Conservation (phyloP, 2,888 invertebrate species). For the Psylliodes chrysocephalus region DNA sequence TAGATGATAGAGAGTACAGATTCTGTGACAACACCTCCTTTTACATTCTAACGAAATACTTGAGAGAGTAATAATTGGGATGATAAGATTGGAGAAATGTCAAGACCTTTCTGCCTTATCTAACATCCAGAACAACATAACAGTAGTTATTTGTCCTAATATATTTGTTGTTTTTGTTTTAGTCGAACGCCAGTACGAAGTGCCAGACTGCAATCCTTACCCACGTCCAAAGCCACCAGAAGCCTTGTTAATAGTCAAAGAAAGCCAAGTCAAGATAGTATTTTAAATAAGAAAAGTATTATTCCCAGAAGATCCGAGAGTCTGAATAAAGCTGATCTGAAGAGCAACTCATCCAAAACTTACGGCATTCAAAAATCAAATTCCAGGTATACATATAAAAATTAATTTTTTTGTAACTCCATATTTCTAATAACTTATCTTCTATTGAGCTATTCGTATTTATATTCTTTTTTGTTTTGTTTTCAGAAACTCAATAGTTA, state of each 20-base stretch:
- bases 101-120: too few species aligned
- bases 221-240: slow-evolving; percentile 27
- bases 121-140: too few species aligned
- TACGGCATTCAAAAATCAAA: slow-evolving; percentile 77
- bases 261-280: slow-evolving; percentile 47
- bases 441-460: too few species aligned
- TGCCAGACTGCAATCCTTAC: slow-evolving; percentile 50
- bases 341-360: slow-evolving; percentile 47
- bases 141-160: too few species aligned
- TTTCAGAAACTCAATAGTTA: slow-evolving; percentile 74
- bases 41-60: too few species aligned
- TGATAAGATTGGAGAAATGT: too few species aligned
- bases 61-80: too few species aligned
- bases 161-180: slow-evolving; percentile 3
- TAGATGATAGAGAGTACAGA: too few species aligned
- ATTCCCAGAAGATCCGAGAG: slow-evolving; percentile 62
- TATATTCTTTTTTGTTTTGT: too few species aligned
- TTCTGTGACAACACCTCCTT: too few species aligned
- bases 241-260: slow-evolving; percentile 52
- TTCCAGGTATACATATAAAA: slow-evolving; percentile 72
- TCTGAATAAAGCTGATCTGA: slow-evolving; percentile 60
- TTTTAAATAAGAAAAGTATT: slow-evolving; percentile 54
- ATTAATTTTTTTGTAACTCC: too few species aligned
- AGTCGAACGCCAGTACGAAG: slow-evolving; percentile 47
- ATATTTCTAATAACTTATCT: too few species aligned